Evolutionary conservation across 2,113 vertebrate genomes (phyloP), one percentile per base, ranked within the genome.

Genomic region (Phaetusa simplex): DNA sequence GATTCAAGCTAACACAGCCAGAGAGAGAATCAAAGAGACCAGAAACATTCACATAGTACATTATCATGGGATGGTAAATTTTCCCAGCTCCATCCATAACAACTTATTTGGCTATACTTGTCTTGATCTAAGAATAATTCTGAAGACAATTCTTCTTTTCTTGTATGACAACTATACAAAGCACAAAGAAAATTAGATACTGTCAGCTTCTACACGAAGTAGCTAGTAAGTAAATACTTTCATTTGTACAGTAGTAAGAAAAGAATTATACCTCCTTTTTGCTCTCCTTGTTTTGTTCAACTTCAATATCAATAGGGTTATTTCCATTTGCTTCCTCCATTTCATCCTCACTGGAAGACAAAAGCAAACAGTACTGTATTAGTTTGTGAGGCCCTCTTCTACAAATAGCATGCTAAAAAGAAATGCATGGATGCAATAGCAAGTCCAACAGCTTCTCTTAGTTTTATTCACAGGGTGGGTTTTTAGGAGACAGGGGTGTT

Each of bases 311-410:
- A 74, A 98, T 97, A 43, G 98, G 97, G 70, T 98, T 98, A 91
- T 85, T 98, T 88, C 97, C 98, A 86, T 97, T 98, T 65, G 98
- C 92, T 53, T 99, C 99, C 69, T 99, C 99, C 59, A 98, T 98
- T 84, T 99, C 99, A 64, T 99, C 99, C 53, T 99, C 99, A 97
- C 99, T 99, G 94, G 66, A 98, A 98, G 87, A 98, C 38, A 98
- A 97, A 96, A 97, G 91, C 61, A 96, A 87, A 71, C 27, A 96
- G 34, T 29, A 65, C 61, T 72, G 80, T 30, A 88, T 96, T 90
- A 90, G 36, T 91, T 64, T 67, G 32, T 45, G 78, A 80, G 70
- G 16, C 23, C 62, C 43, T 97, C 49, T 88, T 90, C 82, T 53
- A 77, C 40, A 67, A 81, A 91, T 9, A 90, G 4, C 17, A 34